Evolutionary conservation across 2,797 vertebrate species (phyloP).

Genomic region (Dicrostonyx torquatus): DNA sequence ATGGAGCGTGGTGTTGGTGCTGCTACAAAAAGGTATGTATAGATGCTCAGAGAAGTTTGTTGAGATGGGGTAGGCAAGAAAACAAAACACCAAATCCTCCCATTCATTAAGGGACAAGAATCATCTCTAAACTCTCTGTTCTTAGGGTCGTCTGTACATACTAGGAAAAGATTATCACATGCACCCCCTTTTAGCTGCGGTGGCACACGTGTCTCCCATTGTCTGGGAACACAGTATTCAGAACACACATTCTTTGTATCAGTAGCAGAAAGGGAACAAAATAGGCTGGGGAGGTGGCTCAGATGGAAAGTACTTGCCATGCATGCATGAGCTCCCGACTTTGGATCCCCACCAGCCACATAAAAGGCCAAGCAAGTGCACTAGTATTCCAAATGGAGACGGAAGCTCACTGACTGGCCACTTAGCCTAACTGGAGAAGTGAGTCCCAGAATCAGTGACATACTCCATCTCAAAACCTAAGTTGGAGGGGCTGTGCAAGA

Average conservation of each 20-base stretch:
- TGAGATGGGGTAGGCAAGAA: neutral
- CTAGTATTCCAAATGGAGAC: neutral
- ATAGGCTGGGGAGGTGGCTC: neutral
- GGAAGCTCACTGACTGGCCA: neutral
- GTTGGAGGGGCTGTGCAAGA: neutral
- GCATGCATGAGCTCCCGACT: neutral
- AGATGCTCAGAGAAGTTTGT: neutral
- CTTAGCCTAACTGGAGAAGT: neutral
- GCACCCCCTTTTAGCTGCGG: neutral
- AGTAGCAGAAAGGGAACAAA: neutral
- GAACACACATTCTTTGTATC: neutral
- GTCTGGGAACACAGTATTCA: neutral
- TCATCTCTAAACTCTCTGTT: neutral
- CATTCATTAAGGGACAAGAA: neutral
- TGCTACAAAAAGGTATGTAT: neutral
- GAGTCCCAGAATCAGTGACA: neutral
- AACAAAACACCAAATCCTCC: neutral
- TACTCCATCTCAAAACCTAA: neutral
- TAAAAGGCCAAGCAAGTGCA: neutral
- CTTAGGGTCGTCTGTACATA: neutral
- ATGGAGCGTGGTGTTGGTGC: neutral
- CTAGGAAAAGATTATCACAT: neutral
- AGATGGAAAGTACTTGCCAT: neutral
- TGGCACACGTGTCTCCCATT: neutral
- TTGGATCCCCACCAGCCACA: neutral